A percentile compares a stretch with the other conserved stretches of the same genome.
Evolutionary conservation across 1,140 invertebrate species (phyloP).

Genomic region (Drosophila carrolli): DNA sequence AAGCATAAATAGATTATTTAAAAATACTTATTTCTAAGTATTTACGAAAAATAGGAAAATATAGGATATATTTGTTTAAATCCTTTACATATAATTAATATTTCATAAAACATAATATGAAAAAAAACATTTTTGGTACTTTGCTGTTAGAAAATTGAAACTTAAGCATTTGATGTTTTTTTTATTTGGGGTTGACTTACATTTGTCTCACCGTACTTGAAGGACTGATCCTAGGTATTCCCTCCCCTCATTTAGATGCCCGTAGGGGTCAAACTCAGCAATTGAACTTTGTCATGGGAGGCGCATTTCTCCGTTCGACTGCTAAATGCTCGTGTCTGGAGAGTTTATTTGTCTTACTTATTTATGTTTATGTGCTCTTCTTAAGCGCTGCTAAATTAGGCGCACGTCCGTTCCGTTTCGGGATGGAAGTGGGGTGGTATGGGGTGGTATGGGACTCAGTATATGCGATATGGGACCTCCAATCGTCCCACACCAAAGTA

Average conservation of each 20-base stretch:
- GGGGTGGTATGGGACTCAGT: slow-evolving; percentile 9
- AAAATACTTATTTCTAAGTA: too few species aligned
- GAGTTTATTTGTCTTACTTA: slow-evolving; percentile 79
- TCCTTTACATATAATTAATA: too few species aligned
- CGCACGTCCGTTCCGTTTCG: slow-evolving; percentile 57
- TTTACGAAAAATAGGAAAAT: too few species aligned
- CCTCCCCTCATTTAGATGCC: background rate
- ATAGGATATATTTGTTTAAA: too few species aligned
- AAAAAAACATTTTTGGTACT: too few species aligned
- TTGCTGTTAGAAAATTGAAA: too few species aligned
- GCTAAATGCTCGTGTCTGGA: slow-evolving; percentile 71
- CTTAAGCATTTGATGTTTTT: too few species aligned
- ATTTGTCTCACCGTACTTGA: background rate
- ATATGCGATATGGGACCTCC: slow-evolving; percentile 27
- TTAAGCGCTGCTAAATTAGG: slow-evolving; percentile 63
- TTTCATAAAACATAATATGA: too few species aligned
- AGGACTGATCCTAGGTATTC: background rate
- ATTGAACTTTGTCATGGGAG: slow-evolving; percentile 62
- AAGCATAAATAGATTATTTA: too few species aligned
- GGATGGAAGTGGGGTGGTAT: slow-evolving; percentile 2
- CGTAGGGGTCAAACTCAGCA: slow-evolving; percentile 41
- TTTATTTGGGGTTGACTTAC: background rate
- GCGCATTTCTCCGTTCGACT: slow-evolving; percentile 36
- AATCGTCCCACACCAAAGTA: slow-evolving; percentile 1
- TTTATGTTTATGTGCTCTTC: slow-evolving; percentile 73